These are phyloP conservation scores for Lasioglossum malachurum DNA, from an alignment of 2,888 invertebrate genomes.

Conservation along the genomic window DNA sequence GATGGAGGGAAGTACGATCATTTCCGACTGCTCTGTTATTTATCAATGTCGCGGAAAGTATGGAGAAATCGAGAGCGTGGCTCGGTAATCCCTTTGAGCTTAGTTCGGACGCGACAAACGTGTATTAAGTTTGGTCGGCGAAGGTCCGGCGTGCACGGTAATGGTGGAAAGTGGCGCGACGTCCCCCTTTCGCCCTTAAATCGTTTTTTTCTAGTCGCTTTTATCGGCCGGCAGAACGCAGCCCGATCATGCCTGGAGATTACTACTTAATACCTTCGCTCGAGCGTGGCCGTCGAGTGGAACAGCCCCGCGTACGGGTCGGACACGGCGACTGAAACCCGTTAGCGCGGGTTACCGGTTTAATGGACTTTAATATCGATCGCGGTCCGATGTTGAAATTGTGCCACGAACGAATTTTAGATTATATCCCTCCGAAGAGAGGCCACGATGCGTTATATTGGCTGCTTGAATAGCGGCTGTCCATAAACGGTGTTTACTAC, in stretches of 20 bases:
- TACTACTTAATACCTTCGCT: slow-evolving; percentile 78
- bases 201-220: slow-evolving; percentile 66
- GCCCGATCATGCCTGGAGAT: slow-evolving; percentile 77
- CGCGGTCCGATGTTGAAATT: slow-evolving; percentile 70
- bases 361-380: slow-evolving; percentile 75
- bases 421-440: slow-evolving; percentile 61
- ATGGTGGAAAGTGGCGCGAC: slow-evolving; percentile 36
- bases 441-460: slow-evolving; percentile 65
- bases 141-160: slow-evolving; percentile 11
- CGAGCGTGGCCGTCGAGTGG: slow-evolving; percentile 58
- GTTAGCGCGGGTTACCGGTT: slow-evolving; percentile 73
- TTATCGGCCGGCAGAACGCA: slow-evolving; percentile 57
- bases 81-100: not conserved
- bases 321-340: slow-evolving; percentile 69
- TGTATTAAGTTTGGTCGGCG: slow-evolving; percentile 39
- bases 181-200: slow-evolving; percentile 24
- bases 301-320: slow-evolving; percentile 66
- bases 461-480: slow-evolving; percentile 61
- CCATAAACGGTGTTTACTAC: slow-evolving; percentile 67
- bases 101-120: slow-evolving; percentile 30
- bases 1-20: not conserved
- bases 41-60: not conserved
- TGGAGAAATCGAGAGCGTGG: not conserved
- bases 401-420: slow-evolving; percentile 73
- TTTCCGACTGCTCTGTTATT: not conserved